These are phyloP conservation scores for Plagiodera versicolora DNA, from an alignment of 2,888 invertebrate species.

Conservation along the genomic window DNA sequence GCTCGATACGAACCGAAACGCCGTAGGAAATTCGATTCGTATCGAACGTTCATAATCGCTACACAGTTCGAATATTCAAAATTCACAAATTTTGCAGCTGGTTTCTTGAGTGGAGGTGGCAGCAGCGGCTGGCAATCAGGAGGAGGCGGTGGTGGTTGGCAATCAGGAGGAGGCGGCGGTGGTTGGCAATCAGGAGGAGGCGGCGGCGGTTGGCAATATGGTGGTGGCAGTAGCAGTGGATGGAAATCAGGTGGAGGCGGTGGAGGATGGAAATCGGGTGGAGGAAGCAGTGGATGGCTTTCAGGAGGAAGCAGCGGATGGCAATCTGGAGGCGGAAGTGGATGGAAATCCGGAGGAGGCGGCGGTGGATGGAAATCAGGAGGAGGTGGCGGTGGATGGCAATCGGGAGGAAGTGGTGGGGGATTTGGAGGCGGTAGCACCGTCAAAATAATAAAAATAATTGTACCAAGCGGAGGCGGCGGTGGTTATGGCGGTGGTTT, in stretches of 20 bases:
- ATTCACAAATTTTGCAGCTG: not conserved
- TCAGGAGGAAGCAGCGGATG: slow-evolving; percentile 33
- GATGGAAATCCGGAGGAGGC: too few relatives aligned
- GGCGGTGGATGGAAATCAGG: slow-evolving; percentile 29
- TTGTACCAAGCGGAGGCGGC: slow-evolving; percentile 40
- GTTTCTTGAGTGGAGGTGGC: slow-evolving; percentile 6
- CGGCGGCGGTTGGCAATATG: slow-evolving; percentile 1
- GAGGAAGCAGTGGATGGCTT: slow-evolving; percentile 36
- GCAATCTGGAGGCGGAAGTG: slow-evolving; percentile 27
- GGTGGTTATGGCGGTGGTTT: slow-evolving; percentile 29
- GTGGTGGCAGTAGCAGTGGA: slow-evolving; percentile 39
- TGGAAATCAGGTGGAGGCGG: slow-evolving; percentile 33
- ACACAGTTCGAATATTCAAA: too few relatives aligned
- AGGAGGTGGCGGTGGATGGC: slow-evolving; percentile 29
- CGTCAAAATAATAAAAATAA: slow-evolving; percentile 41
- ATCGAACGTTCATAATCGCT: too few relatives aligned
- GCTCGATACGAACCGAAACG: too few relatives aligned
- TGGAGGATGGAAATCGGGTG: too few relatives aligned
- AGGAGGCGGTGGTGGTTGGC: slow-evolving; percentile 33
- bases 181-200: slow-evolving; percentile 16
- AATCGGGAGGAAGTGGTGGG: slow-evolving; percentile 24
- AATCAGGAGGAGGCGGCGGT: slow-evolving; percentile 22
- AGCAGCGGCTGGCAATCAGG: slow-evolving; percentile 2
- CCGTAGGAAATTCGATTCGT: too few relatives aligned
- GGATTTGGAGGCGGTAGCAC: slow-evolving; percentile 24